phyloP scores from a whole-genome alignment of 1,140 invertebrate genomes.

The Schlechtendalia chinensis region DNA sequence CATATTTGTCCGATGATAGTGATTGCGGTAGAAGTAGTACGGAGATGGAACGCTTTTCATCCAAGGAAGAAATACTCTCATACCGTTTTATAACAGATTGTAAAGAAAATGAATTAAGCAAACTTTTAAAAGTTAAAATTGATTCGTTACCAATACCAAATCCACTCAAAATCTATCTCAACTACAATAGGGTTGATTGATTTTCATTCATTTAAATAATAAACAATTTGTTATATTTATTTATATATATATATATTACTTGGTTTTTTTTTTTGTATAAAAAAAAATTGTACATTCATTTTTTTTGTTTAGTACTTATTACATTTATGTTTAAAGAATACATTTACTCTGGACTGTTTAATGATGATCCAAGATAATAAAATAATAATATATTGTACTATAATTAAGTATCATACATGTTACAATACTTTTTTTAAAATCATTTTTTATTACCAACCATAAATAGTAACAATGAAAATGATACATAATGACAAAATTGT shows the following conservation, averaged over 20 bases:
- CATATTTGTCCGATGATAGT: too few relatives aligned
- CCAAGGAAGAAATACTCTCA: too few relatives aligned
- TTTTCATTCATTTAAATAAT: too few relatives aligned
- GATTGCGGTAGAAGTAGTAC: too few relatives aligned
- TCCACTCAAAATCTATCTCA: not conserved
- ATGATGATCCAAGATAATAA: too few relatives aligned
- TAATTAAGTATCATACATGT: too few relatives aligned
- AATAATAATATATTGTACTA: too few relatives aligned
- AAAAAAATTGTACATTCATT: not conserved
- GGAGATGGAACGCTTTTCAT: too few relatives aligned
- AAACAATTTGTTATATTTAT: not conserved
- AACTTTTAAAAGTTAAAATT: conserved; percentile 24
- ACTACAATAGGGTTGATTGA: not conserved
- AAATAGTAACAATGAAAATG: too few relatives aligned
- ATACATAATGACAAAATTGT: too few relatives aligned
- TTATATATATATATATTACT: not conserved
- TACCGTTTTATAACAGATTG: not conserved
- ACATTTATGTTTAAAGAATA: not conserved
- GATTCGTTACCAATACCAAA: not conserved
- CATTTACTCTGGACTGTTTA: not conserved
- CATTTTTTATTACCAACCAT: too few relatives aligned
- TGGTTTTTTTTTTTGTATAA: not conserved
- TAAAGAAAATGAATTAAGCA: conserved; percentile 4
- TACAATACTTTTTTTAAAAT: too few relatives aligned
- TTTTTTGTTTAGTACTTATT: not conserved